A percentile compares a stretch with the other conserved stretches of the same genome.
phyloP scores from a whole-genome alignment of 2,797 vertebrate species.

The Bucorvus abyssinicus region DNA sequence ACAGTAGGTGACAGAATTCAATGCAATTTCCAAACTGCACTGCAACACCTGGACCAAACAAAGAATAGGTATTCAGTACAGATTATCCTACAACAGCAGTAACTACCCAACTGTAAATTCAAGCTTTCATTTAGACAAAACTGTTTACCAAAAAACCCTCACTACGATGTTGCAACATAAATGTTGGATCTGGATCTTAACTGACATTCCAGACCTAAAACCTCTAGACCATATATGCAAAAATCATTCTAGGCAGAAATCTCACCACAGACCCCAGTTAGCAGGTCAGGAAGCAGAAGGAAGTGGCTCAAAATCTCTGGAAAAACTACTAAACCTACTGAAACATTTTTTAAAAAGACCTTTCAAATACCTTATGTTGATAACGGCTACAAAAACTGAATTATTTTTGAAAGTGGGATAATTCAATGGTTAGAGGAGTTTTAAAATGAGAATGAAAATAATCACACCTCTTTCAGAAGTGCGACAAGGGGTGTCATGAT shows the following conservation, averaged over 20 bases:
- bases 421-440: background rate
- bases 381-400: background rate
- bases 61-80: background rate
- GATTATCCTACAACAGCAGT: background rate
- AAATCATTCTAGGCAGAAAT: background rate
- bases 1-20: background rate
- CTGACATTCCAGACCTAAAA: background rate
- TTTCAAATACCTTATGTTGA: background rate
- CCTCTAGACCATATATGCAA: background rate
- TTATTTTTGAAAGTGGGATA: background rate
- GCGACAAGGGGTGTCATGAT: conserved; percentile 92
- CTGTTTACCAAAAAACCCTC: background rate
- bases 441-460: background rate
- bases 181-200: background rate
- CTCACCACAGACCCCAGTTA: background rate
- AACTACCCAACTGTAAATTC: background rate
- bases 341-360: background rate
- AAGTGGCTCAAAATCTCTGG: background rate
- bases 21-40: conserved; percentile 11
- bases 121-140: background rate
- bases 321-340: background rate
- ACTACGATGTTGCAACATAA: background rate
- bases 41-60: conserved; percentile 15
- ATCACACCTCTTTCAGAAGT: conserved; percentile 89
- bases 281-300: background rate